Percentiles rank a stretch among this genome's conserved stretches.
Conservation (phyloP, 1,140 invertebrate genomes). For the Telenomus remus region DNA sequence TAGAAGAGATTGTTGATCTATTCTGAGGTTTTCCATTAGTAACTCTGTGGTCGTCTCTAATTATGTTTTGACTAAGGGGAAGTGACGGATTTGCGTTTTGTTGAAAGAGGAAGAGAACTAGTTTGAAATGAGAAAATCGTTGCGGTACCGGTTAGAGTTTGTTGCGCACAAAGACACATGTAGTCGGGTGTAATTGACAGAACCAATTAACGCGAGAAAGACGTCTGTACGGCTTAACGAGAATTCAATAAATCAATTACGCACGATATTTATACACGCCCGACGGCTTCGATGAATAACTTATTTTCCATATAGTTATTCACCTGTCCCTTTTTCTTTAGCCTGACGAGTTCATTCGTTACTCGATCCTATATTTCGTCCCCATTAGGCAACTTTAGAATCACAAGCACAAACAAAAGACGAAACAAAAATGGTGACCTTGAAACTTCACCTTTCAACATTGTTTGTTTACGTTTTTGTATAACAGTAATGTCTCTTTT, state of each 20-base stretch:
- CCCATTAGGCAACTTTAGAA: too few species aligned
- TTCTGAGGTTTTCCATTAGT: too few species aligned
- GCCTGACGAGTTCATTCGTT: constrained; percentile 25
- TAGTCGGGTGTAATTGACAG: constrained; percentile 27
- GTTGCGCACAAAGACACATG: constrained; percentile 21
- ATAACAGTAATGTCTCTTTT: too few species aligned
- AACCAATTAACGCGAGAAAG: constrained; percentile 38
- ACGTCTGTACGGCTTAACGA: constrained; percentile 28
- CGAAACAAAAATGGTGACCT: too few species aligned
- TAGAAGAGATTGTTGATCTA: too few species aligned
- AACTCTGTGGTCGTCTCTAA: too few species aligned
- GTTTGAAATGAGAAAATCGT: constrained; percentile 6
- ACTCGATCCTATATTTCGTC: too few species aligned
- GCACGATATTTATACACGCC: constrained; percentile 30
- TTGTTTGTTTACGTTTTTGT: too few species aligned
- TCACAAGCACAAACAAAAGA: too few species aligned
- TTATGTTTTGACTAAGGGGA: neutral
- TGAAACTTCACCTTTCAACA: too few species aligned
- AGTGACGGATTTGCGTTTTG: neutral
- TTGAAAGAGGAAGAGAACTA: constrained; percentile 1
- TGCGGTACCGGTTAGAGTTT: constrained; percentile 3
- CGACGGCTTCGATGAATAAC: constrained; percentile 31
- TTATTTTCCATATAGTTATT: constrained; percentile 25
- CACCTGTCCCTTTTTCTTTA: neutral
- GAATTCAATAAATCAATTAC: constrained; percentile 48